These are phyloP conservation scores for Drosophila navojoa DNA, from an alignment of 1,140 invertebrate species.

Conservation along the genomic window DNA sequence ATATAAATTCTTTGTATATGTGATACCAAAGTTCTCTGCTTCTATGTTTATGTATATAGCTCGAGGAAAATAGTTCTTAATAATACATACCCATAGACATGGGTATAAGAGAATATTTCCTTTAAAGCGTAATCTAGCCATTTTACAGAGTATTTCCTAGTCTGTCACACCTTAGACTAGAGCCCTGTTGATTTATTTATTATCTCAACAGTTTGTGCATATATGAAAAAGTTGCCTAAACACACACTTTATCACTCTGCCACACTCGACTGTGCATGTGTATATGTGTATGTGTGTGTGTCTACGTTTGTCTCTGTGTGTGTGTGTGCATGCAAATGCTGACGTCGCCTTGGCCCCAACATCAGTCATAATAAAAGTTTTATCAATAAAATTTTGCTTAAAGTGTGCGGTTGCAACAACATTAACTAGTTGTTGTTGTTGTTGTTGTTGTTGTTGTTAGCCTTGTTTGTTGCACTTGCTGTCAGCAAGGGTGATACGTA, in stretches of 20 bases:
- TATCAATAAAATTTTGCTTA: constrained; percentile 72
- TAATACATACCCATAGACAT: no score
- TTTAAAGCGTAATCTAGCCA: no score
- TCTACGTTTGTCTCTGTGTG: no score
- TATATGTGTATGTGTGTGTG: not conserved
- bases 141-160: not conserved
- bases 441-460: constrained; percentile 20
- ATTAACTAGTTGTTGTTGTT: constrained; percentile 33
- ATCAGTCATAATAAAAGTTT: constrained; percentile 56
- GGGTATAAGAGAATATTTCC: no score
- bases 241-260: not conserved
- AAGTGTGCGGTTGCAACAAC: constrained; percentile 52
- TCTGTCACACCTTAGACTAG: not conserved
- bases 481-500: constrained; percentile 4
- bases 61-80: no score
- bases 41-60: no score
- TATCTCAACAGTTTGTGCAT: not conserved
- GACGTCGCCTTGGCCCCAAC: constrained; percentile 58
- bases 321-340: not conserved
- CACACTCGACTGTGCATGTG: not conserved
- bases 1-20: no score
- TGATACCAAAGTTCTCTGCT: no score
- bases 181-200: not conserved
- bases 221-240: constrained; percentile 1
- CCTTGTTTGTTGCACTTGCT: constrained; percentile 41